phyloP scores from a whole-genome alignment of 2,888 invertebrate species.

The Xanthia icteritia region DNA sequence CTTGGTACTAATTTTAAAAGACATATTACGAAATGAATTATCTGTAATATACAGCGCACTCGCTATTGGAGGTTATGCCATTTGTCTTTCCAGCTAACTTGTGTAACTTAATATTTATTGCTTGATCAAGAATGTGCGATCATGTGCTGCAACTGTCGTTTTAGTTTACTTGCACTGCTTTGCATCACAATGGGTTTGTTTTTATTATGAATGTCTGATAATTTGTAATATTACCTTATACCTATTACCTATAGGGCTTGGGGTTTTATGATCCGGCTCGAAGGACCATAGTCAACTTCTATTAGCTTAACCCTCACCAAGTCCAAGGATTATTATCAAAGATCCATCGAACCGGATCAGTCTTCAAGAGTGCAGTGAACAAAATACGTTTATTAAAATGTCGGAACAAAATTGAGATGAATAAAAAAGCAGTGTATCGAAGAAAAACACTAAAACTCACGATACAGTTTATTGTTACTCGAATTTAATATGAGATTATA shows the following conservation, averaged over 20 bases:
- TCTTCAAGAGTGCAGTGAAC: not conserved
- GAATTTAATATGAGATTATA: not conserved
- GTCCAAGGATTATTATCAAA: not conserved
- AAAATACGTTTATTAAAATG: not conserved
- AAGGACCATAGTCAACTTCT: not conserved
- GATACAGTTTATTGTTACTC: constrained; percentile 8
- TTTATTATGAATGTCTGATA: not conserved
- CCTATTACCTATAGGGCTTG: not conserved
- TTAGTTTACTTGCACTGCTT: constrained; percentile 43
- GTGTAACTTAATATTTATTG: constrained; percentile 60
- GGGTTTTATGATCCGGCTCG: not conserved
- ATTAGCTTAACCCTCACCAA: not conserved
- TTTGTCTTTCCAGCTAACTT: constrained; percentile 41
- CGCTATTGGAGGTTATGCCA: constrained; percentile 37
- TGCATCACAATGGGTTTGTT: constrained; percentile 26
- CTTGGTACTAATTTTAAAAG: constrained; percentile 28
- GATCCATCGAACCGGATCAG: not conserved
- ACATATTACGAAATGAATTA: constrained; percentile 43
- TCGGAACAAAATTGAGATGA: not conserved
- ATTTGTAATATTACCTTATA: constrained; percentile 4
- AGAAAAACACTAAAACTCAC: not conserved
- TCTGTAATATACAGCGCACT: constrained; percentile 32
- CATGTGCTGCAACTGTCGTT: constrained; percentile 48
- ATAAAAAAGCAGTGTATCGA: not conserved
- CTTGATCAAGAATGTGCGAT: constrained; percentile 59